phyloP scores from a whole-genome alignment of 2,113 vertebrate species.

The Columba janthina region DNA sequence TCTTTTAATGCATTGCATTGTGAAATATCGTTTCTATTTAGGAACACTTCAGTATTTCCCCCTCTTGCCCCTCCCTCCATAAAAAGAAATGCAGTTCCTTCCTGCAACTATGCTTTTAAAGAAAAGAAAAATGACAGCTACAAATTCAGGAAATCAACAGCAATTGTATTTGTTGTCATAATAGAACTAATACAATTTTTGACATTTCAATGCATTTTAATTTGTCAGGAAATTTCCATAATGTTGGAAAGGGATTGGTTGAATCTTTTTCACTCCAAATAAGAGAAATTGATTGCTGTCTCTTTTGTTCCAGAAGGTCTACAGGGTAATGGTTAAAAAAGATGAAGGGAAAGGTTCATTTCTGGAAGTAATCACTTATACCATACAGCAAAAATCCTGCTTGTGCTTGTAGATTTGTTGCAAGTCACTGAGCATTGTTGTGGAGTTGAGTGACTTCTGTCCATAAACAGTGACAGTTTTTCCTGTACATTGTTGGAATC shows the following conservation, averaged over 20 bases:
- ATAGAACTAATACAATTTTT: background rate
- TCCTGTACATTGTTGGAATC: background rate
- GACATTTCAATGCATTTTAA: background rate
- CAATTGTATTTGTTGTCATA: background rate
- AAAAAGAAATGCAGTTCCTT: background rate
- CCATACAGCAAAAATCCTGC: background rate
- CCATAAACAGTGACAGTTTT: background rate
- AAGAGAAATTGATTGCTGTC: background rate
- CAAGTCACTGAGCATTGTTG: background rate
- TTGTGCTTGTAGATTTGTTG: background rate
- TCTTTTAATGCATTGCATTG: background rate
- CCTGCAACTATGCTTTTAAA: background rate
- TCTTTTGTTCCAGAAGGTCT: background rate
- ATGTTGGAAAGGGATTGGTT: background rate
- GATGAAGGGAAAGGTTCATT: background rate
- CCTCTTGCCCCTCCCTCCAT: no score
- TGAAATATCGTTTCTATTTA: background rate
- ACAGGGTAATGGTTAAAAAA: background rate
- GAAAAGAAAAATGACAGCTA: background rate
- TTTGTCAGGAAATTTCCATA: background rate
- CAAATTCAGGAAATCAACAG: conserved; percentile 1
- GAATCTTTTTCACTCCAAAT: background rate
- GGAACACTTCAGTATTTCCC: background rate
- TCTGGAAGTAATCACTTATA: background rate
- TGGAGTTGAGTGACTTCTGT: background rate